phyloP scores from a whole-genome alignment of 2,888 invertebrate species.

The Ariolimax columbianus region DNA sequence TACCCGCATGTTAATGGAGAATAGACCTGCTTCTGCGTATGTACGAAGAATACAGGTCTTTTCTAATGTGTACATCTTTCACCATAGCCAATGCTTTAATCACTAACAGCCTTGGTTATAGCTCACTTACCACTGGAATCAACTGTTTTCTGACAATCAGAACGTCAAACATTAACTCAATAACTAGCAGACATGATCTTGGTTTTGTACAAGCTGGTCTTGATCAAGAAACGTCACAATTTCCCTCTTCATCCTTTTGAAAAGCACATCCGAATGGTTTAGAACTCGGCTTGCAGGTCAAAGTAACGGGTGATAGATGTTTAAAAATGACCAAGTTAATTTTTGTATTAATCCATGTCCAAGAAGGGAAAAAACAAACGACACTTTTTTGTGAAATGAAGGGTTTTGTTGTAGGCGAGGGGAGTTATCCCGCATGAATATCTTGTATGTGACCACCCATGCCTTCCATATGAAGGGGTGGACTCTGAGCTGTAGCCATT shows the following conservation, averaged over 20 bases:
- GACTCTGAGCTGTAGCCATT: conserved; percentile 78
- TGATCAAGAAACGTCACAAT: background rate
- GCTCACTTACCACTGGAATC: too few species aligned
- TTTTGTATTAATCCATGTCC: background rate
- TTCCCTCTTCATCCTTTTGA: background rate
- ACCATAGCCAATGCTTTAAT: too few species aligned
- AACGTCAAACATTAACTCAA: too few species aligned
- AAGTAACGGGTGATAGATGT: background rate
- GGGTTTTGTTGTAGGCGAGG: background rate
- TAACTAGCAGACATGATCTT: background rate
- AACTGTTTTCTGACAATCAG: too few species aligned
- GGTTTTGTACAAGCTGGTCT: background rate
- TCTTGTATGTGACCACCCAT: conserved; percentile 78
- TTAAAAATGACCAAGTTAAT: background rate
- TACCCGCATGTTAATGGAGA: too few species aligned
- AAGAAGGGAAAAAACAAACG: background rate
- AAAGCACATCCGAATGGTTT: background rate
- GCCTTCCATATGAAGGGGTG: conserved; percentile 78
- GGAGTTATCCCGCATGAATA: conserved; percentile 75
- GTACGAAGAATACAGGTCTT: too few species aligned
- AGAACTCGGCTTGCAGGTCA: background rate
- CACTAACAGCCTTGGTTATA: too few species aligned
- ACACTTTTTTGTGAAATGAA: background rate
- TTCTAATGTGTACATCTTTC: too few species aligned
- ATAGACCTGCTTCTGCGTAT: too few species aligned